Conservation (phyloP, 2,888 invertebrate species). For the Dasypogon diadema region DNA sequence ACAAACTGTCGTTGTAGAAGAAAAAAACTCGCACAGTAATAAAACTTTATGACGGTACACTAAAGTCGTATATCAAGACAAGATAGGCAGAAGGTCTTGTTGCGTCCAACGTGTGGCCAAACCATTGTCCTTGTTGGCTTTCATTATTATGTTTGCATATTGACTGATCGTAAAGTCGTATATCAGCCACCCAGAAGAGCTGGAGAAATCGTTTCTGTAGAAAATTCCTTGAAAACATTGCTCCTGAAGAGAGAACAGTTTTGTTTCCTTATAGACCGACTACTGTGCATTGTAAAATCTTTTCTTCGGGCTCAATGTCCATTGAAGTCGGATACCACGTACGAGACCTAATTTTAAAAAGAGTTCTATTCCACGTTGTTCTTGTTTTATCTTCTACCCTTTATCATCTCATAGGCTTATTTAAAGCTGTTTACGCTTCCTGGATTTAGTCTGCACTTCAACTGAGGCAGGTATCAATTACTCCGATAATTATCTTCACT, state of each 20-base stretch:
- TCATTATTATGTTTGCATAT: constrained; percentile 41
- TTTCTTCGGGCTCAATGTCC: too few species aligned
- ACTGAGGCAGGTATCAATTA: constrained; percentile 30
- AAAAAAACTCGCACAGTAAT: neutral
- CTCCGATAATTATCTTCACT: constrained; percentile 36
- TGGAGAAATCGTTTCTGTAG: constrained; percentile 24
- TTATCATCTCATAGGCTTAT: neutral
- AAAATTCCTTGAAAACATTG: neutral
- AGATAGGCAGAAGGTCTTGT: constrained; percentile 12
- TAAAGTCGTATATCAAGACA: constrained; percentile 15
- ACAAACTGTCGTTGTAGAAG: neutral
- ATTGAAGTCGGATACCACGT: too few species aligned
- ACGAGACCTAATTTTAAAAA: neutral
- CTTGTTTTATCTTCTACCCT: constrained; percentile 9
- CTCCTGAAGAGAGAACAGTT: neutral
- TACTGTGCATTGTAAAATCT: constrained; percentile 21
- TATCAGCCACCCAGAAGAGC: constrained; percentile 30
- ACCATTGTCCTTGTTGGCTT: constrained; percentile 29
- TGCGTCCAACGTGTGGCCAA: constrained; percentile 39
- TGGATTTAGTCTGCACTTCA: neutral
- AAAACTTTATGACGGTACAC: constrained; percentile 16
- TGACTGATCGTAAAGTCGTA: constrained; percentile 40
- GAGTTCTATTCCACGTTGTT: neutral
- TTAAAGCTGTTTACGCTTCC: constrained; percentile 3
- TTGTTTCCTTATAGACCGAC: constrained; percentile 6